These are phyloP conservation scores for Holotrichia oblita DNA, from an alignment of 1,140 invertebrate genomes.

Conservation along the genomic window DNA sequence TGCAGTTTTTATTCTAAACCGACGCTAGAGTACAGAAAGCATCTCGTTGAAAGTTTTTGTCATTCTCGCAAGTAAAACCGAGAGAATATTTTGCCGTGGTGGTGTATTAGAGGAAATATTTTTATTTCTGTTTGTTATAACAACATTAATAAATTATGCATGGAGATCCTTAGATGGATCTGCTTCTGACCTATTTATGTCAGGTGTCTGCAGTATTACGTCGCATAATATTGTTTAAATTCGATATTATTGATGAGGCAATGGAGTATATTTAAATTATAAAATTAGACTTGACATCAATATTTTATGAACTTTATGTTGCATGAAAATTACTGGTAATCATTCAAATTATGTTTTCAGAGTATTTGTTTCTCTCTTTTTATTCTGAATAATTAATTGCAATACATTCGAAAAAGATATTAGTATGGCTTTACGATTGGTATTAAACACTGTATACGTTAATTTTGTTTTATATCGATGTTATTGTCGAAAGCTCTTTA, in stretches of 20 bases:
- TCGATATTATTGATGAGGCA: not conserved
- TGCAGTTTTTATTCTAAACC: not conserved
- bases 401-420: no score
- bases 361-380: no score
- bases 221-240: not conserved
- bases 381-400: no score
- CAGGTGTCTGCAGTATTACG: not conserved
- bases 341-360: no score
- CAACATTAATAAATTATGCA: constrained; percentile 20
- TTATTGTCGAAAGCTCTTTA: no score
- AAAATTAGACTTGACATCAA: not conserved
- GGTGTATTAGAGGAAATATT: not conserved
- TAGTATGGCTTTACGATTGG: no score
- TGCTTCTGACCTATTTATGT: not conserved
- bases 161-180: not conserved
- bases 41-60: not conserved
- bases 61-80: not conserved
- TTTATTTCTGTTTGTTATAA: constrained; percentile 10
- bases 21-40: not conserved
- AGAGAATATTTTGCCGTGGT: not conserved
- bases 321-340: no score
- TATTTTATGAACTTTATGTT: no score
- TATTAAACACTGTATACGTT: no score
- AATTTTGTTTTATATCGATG: no score
- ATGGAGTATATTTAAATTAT: not conserved